Conservation (phyloP, 2,113 vertebrate genomes). For the Cinclus mexicanus region DNA sequence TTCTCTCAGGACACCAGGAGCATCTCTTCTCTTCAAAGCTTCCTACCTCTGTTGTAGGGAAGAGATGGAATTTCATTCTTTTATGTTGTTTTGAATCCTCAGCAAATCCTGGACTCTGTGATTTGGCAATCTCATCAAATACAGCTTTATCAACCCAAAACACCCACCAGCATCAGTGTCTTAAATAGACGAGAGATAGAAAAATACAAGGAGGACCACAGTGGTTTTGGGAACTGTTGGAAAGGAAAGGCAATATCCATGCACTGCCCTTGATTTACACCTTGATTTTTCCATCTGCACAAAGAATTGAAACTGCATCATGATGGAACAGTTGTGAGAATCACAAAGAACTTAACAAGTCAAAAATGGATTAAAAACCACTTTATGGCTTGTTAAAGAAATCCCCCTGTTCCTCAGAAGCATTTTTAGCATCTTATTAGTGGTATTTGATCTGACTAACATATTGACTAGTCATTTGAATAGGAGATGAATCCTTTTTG, state of each 20-base stretch:
- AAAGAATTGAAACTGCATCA: conserved; percentile 61
- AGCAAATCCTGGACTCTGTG: neutral
- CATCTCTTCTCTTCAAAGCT: neutral
- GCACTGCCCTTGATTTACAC: conserved; percentile 52
- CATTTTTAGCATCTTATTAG: conserved; percentile 76
- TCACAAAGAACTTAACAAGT: conserved; percentile 71
- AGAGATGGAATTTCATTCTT: neutral
- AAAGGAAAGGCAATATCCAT: neutral
- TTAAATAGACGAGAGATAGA: neutral
- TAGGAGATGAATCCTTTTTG: conserved; percentile 67
- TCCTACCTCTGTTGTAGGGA: neutral
- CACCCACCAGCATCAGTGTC: neutral
- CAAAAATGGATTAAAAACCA: conserved; percentile 78
- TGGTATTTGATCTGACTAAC: conserved; percentile 75
- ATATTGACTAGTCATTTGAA: conserved; percentile 76
- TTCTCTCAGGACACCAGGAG: neutral
- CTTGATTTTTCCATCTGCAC: conserved; percentile 57
- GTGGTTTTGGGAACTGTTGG: neutral
- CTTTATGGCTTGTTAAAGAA: conserved; percentile 77
- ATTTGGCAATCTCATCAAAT: neutral
- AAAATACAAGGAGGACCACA: neutral
- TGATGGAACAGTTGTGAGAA: conserved; percentile 62
- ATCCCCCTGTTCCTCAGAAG: conserved; percentile 70
- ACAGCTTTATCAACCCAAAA: neutral
- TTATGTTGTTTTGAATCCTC: neutral